Evolutionary conservation across 2,888 invertebrate species (phyloP).

Genomic region (Melikaiella ostensackeni): DNA sequence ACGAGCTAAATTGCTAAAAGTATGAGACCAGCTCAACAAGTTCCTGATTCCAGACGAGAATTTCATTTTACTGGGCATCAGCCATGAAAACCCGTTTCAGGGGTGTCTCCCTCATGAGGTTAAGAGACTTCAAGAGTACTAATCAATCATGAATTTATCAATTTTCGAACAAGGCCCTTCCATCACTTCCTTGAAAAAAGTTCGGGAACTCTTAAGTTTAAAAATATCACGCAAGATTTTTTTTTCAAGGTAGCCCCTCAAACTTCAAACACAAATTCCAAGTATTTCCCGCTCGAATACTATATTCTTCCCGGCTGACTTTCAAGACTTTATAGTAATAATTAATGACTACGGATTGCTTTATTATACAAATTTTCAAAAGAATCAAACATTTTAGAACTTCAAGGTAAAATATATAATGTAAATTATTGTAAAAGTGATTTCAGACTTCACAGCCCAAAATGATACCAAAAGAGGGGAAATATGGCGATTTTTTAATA

Average conservation of each 20-base stretch:
- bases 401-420: no score
- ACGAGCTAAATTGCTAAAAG: conserved; percentile 47
- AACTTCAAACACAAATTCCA: no score
- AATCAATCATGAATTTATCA: not conserved
- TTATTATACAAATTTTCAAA: no score
- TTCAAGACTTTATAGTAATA: no score
- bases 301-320: no score
- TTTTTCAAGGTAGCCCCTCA: not conserved
- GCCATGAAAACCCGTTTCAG: conserved; percentile 3
- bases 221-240: not conserved
- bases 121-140: not conserved
- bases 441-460: no score
- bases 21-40: conserved; percentile 54
- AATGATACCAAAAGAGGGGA: no score
- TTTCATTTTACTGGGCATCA: conserved; percentile 28
- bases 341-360: no score
- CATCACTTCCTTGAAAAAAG: not conserved
- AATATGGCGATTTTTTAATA: no score
- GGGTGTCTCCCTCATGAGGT: not conserved
- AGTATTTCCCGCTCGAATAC: no score
- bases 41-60: conserved; percentile 43
- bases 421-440: no score
- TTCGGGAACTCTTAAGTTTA: not conserved
- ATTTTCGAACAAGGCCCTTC: not conserved
- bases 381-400: no score